Base-by-base conservation (phyloP, 2,113 vertebrate genomes). In the Phylloscopus whistleri region DNA sequence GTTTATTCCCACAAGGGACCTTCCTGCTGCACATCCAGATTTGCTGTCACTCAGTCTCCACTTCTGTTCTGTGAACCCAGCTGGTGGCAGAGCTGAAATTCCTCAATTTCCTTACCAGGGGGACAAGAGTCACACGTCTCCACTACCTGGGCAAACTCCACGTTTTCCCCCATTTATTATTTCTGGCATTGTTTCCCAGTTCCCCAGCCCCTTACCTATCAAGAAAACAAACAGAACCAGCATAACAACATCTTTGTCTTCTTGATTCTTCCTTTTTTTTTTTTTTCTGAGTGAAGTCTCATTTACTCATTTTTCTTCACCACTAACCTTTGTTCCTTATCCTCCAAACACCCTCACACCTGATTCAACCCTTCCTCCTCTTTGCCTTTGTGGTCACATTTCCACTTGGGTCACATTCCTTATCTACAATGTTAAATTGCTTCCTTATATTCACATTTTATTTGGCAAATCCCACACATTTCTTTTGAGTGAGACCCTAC, bases 161-260 rank as follows among this genome's bases (percentile, higher is more conserved):
- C 2, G 0, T 31, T 58, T 9, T 13, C 10, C 4, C n/a, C 17
- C 9, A 9, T 13, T 11, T 16, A 30, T 43, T 49, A 48, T 33
- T 70, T 84, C 7, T 79, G 30, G 14, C 16, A 44, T 31, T 53
- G 35, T 78, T 85, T 30, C 8, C 20, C 43, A 41, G 8, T 31
- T 66, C 20, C 31, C 7, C 46, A 70, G 1, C 28, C 52, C 33
- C 7, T 53, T 7, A 51, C 18, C 39, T 55, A 79, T 21, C 10
- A 74, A 78, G 43, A 18, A 2, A 26, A 64, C 53, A 51, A 84
- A 69, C 6, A 82, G 19, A 74, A 58, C 28, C 22, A 66, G 30
- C 23, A 15, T 0, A 59, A 63, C 9, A 48, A 41, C 4, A 16
- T 44, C 64, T 66, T 27, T 51, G 28, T 55, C 58, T 55, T 46